phyloP scores from a whole-genome alignment of 2,797 vertebrate species.

The Gouania willdenowi region DNA sequence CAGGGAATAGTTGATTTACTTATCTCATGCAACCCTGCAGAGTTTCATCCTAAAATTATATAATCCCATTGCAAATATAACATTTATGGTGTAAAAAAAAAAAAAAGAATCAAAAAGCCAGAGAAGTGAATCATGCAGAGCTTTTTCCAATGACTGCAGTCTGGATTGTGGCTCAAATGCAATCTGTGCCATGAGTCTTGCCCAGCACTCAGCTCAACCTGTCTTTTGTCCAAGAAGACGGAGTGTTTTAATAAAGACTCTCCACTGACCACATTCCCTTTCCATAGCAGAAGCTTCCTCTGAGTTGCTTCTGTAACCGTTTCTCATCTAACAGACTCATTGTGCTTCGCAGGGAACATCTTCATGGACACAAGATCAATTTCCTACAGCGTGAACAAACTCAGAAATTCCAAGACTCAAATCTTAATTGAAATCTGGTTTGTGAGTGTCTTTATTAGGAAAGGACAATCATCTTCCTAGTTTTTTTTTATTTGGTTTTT shows the following conservation, averaged over 20 bases:
- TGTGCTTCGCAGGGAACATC: slow-evolving; percentile 33
- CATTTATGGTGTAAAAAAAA: too few species aligned
- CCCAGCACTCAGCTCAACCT: slow-evolving; percentile 30
- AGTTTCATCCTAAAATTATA: too few species aligned
- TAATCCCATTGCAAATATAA: too few species aligned
- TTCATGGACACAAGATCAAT: too few species aligned
- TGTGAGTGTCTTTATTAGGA: slow-evolving; percentile 56
- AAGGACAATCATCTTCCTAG: slow-evolving; percentile 44
- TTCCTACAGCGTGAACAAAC: too few species aligned
- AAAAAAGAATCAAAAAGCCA: too few species aligned
- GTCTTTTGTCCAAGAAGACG: slow-evolving; percentile 46
- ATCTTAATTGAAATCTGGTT: slow-evolving; percentile 63
- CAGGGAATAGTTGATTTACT: too few species aligned
- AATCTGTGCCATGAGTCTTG: slow-evolving; percentile 11
- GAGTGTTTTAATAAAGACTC: slow-evolving; percentile 55
- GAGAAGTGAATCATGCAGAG: too few species aligned
- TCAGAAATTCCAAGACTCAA: slow-evolving; percentile 30
- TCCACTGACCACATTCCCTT: slow-evolving; percentile 38
- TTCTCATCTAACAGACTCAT: slow-evolving; percentile 61
- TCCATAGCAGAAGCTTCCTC: slow-evolving; percentile 42
- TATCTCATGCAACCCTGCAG: too few species aligned
- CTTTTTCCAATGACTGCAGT: not conserved
- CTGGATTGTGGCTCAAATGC: slow-evolving; percentile 1
- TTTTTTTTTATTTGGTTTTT: slow-evolving; percentile 29
- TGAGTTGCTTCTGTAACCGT: slow-evolving; percentile 35